Conservation (phyloP, 2,888 invertebrate species). For the Caenorhabditis angaria region DNA sequence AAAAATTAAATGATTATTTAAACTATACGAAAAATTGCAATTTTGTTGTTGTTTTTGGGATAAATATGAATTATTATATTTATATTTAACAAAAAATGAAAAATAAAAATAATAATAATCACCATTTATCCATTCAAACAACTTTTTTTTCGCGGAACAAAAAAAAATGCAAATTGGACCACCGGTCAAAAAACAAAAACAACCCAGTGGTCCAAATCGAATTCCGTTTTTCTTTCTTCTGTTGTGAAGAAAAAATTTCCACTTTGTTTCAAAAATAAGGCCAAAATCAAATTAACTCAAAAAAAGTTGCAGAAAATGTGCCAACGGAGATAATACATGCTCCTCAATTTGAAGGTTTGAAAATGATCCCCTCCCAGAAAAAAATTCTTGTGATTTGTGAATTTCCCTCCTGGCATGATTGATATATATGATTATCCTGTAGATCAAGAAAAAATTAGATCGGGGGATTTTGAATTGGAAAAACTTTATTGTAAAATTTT, state of each 20-base stretch:
- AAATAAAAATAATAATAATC: neutral
- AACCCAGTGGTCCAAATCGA: neutral
- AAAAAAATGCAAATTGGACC: neutral
- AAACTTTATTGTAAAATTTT: slow-evolving; percentile 9
- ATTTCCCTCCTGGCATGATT: neutral
- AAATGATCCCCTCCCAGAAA: neutral
- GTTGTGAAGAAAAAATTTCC: neutral
- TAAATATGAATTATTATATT: neutral
- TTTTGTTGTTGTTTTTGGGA: neutral
- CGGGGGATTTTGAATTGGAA: no score
- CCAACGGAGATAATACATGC: slow-evolving; percentile 39
- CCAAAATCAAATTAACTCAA: neutral
- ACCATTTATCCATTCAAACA: neutral
- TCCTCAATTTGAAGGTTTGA: slow-evolving; percentile 41
- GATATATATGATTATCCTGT: no score
- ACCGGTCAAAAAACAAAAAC: neutral
- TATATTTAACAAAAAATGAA: no score
- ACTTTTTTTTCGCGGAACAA: neutral
- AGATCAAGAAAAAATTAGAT: no score
- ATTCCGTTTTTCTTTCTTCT: slow-evolving; percentile 3
- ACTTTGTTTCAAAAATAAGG: no score
- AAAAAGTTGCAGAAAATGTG: slow-evolving; percentile 28
- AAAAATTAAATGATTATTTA: no score
- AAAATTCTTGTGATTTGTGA: neutral
- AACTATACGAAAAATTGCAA: neutral